Percentiles rank a stretch among this genome's conserved stretches.
These are phyloP conservation scores for Anisognathus igniventris DNA, from an alignment of 2,797 vertebrate species.

Conservation along the genomic window DNA sequence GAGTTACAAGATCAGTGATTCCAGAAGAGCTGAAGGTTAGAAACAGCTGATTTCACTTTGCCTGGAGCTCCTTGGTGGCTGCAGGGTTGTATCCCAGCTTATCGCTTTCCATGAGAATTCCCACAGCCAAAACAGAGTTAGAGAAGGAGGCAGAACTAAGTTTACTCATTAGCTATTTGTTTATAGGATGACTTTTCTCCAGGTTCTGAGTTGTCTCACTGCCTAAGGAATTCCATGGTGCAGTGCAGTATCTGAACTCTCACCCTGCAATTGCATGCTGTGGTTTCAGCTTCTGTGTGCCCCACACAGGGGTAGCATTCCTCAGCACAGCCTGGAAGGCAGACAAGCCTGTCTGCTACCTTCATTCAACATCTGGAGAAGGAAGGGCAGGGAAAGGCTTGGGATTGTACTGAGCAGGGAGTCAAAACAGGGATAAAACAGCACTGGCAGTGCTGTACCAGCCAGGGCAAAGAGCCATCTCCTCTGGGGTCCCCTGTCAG, in stretches of 20 bases:
- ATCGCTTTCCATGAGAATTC: background rate
- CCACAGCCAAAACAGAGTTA: background rate
- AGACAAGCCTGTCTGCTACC: background rate
- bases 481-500: background rate
- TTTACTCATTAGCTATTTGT: background rate
- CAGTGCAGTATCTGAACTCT: background rate
- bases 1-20: background rate
- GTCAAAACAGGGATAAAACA: background rate
- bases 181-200: background rate
- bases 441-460: background rate
- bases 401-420: rapidly evolving
- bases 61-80: background rate
- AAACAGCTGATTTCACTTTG: background rate
- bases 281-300: background rate
- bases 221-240: background rate
- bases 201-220: background rate
- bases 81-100: background rate
- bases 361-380: background rate
- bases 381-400: background rate
- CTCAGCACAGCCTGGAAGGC: background rate
- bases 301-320: background rate
- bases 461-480: background rate
- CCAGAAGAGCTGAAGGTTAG: background rate
- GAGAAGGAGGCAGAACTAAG: background rate
- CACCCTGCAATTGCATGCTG: background rate